phyloP scores from a whole-genome alignment of 1,140 invertebrate species.

The Tribolium madens region DNA sequence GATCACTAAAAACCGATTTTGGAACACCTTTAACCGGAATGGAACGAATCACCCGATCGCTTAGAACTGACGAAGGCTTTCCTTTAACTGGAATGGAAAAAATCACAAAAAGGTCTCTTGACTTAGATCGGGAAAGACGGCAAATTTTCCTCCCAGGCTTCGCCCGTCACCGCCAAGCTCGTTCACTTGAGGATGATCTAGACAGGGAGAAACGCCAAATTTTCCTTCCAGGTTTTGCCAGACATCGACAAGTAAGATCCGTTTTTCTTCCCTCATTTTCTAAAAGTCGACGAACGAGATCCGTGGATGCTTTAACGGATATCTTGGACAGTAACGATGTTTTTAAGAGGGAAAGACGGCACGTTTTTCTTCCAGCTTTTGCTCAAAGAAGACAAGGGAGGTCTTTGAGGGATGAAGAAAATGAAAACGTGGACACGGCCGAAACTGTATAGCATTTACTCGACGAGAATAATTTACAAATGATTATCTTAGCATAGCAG shows the following conservation, averaged over 20 bases:
- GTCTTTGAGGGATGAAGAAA: slow-evolving; percentile 13
- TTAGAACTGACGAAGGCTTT: not conserved
- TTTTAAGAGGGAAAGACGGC: slow-evolving; percentile 12
- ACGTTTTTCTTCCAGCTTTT: slow-evolving; percentile 9
- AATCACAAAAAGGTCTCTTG: slow-evolving; percentile 15
- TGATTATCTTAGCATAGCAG: no score
- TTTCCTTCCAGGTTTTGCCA: not conserved
- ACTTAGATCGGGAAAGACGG: not conserved
- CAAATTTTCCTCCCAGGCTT: not conserved
- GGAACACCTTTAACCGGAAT: not conserved
- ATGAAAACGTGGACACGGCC: slow-evolving; percentile 16
- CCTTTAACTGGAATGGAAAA: slow-evolving; percentile 21
- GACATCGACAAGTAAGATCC: not conserved
- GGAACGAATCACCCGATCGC: not conserved
- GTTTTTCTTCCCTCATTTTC: slow-evolving; percentile 21
- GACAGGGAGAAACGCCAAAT: not conserved
- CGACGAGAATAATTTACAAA: not conserved
- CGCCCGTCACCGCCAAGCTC: not conserved
- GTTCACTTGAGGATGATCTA: not conserved
- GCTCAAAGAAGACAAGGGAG: not conserved
- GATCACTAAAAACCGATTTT: slow-evolving; percentile 4
- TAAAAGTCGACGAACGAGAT: not conserved
- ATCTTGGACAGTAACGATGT: slow-evolving; percentile 6
- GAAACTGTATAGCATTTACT: slow-evolving; percentile 2
- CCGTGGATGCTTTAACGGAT: not conserved